phyloP scores from a whole-genome alignment of 2,888 invertebrate genomes.

The Cinara cedri region DNA sequence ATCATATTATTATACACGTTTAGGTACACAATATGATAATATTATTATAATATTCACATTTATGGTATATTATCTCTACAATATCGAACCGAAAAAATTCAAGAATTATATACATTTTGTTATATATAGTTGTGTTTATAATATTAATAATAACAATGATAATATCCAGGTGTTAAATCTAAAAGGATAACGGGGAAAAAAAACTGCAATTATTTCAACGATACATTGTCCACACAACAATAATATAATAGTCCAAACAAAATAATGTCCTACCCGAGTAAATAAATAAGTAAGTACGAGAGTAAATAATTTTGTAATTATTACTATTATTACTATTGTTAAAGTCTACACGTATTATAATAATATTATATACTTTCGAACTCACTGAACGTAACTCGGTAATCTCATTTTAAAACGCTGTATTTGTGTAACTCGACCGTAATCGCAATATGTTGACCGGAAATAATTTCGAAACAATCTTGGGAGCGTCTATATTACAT shows the following conservation, averaged over 20 bases:
- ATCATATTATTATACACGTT: constrained; percentile 10
- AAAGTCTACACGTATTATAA: neutral
- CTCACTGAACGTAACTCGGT: constrained; percentile 11
- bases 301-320: constrained; percentile 21
- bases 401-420: constrained; percentile 4
- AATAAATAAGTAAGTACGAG: constrained; percentile 11
- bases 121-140: too few species aligned
- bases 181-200: constrained; percentile 27
- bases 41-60: constrained; percentile 35
- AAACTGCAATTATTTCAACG: constrained; percentile 19
- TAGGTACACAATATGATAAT: constrained; percentile 21
- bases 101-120: constrained; percentile 43
- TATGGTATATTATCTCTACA: neutral
- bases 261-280: constrained; percentile 25
- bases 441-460: neutral
- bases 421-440: neutral
- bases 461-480: neutral
- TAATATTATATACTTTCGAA: too few species aligned
- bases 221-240: neutral
- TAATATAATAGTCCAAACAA: neutral
- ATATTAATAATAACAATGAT: neutral
- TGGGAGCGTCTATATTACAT: neutral
- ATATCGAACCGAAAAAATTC: constrained; percentile 32
- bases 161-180: constrained; percentile 46
- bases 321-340: neutral